Conservation (phyloP, 2,113 vertebrate genomes). For the Elachura formosa region DNA sequence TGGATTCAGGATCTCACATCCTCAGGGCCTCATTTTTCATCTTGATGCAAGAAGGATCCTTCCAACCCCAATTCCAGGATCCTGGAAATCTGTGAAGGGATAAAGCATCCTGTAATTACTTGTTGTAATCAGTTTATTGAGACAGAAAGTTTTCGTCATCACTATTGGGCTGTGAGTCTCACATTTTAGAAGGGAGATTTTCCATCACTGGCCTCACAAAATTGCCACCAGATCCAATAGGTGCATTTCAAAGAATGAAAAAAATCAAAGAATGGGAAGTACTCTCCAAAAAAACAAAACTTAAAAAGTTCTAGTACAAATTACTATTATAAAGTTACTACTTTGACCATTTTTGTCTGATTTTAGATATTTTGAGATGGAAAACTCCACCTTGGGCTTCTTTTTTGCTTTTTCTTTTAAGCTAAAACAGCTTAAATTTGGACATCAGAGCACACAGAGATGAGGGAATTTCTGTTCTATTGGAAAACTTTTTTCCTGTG, state of each 20-base stretch:
- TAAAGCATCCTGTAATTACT: background rate
- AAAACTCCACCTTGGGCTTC: background rate
- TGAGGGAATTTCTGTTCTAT: background rate
- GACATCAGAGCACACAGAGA: background rate
- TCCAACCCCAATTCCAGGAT: background rate
- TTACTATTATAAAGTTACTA: background rate
- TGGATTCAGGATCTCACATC: background rate
- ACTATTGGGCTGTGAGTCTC: background rate
- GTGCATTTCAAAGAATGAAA: background rate
- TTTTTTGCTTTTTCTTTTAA: background rate
- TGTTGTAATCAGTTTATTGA: background rate
- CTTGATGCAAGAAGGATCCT: background rate
- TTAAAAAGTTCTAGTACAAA: background rate
- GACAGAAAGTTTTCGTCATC: background rate
- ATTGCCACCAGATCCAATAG: background rate
- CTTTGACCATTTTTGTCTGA: background rate
- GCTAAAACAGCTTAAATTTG: background rate
- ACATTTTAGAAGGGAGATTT: background rate
- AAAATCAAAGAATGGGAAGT: background rate
- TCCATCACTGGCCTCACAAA: background rate
- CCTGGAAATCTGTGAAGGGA: background rate
- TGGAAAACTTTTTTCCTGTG: background rate
- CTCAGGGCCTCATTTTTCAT: constrained; percentile 45
- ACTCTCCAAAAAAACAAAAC: background rate
- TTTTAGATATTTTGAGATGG: background rate